Conservation (phyloP, 2,888 invertebrate species). For the Caenorhabditis wallacei region DNA sequence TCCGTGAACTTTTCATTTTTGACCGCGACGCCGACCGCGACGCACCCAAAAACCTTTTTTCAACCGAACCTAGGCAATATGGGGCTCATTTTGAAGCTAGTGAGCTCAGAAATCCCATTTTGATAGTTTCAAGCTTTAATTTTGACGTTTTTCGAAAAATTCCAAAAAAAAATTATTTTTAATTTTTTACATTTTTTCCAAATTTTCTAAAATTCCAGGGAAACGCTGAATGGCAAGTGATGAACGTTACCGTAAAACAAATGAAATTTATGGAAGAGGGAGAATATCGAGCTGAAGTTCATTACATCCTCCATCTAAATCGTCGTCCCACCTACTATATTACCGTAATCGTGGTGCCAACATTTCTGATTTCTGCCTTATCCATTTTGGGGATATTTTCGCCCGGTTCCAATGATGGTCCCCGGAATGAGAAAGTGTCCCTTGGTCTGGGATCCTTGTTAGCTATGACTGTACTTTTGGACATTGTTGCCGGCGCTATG, state of each 20-base stretch:
- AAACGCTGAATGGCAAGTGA: slow-evolving; percentile 82
- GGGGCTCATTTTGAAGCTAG: slow-evolving; percentile 20
- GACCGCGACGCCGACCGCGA: not conserved
- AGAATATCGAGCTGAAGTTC: slow-evolving; percentile 81
- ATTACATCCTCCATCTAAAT: slow-evolving; percentile 80
- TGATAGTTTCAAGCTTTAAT: too few species aligned
- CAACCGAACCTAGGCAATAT: not conserved
- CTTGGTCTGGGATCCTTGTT: slow-evolving; percentile 77
- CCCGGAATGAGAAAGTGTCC: slow-evolving; percentile 81
- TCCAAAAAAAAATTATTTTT: too few species aligned
- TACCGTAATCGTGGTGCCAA: slow-evolving; percentile 82
- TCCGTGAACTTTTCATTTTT: too few species aligned
- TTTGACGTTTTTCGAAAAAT: too few species aligned
- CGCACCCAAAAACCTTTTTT: not conserved
- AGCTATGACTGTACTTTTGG: slow-evolving; percentile 82
- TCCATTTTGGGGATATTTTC: slow-evolving; percentile 82
- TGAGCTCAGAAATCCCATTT: too few species aligned
- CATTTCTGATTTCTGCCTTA: slow-evolving; percentile 80
- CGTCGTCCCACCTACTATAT: slow-evolving; percentile 81
- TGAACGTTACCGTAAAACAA: slow-evolving; percentile 81
- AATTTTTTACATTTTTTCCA: too few species aligned
- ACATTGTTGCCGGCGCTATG: slow-evolving; percentile 81
- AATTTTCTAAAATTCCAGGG: slow-evolving; percentile 70
- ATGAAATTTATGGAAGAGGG: slow-evolving; percentile 82
- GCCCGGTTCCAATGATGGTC: slow-evolving; percentile 80